Conservation (phyloP, 2,797 vertebrate species). For the Heteromormyrus szaboi region DNA sequence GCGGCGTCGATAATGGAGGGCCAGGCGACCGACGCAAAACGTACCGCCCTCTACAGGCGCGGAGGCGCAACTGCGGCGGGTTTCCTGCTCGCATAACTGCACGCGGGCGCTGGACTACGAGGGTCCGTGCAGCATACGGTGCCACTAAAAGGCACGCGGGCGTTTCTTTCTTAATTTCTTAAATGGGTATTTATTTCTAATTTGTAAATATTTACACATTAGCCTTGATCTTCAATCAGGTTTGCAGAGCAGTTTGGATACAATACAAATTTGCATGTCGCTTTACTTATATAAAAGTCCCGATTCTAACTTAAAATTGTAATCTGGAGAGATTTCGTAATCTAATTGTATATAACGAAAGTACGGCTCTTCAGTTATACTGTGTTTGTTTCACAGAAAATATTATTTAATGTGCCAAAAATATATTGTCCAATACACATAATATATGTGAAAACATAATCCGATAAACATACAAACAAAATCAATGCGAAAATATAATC, state of each 20-base stretch:
- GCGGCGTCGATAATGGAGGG: slow-evolving; percentile 40
- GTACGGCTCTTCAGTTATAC: neutral
- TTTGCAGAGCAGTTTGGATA: neutral
- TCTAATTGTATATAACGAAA: neutral
- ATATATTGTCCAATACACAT: neutral
- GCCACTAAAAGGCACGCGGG: neutral
- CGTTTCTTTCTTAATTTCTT: neutral
- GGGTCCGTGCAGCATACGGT: neutral
- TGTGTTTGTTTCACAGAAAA: neutral
- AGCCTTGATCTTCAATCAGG: neutral
- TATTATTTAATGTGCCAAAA: neutral
- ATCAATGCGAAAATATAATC: neutral
- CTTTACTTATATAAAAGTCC: neutral
- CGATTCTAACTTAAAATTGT: neutral
- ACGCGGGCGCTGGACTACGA: neutral
- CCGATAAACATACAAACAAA: neutral
- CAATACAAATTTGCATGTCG: neutral
- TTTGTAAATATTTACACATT: neutral
- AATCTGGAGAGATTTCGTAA: neutral
- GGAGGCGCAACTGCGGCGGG: slow-evolving; percentile 44
- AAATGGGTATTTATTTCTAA: neutral
- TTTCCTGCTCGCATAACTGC: slow-evolving; percentile 1
- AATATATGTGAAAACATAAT: neutral
- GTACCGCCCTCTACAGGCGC: slow-evolving; percentile 38
- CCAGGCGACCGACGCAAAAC: neutral